These are phyloP conservation scores for Clarias laeviceps DNA, from an alignment of 2,797 vertebrate genomes.

Conservation along the genomic window DNA sequence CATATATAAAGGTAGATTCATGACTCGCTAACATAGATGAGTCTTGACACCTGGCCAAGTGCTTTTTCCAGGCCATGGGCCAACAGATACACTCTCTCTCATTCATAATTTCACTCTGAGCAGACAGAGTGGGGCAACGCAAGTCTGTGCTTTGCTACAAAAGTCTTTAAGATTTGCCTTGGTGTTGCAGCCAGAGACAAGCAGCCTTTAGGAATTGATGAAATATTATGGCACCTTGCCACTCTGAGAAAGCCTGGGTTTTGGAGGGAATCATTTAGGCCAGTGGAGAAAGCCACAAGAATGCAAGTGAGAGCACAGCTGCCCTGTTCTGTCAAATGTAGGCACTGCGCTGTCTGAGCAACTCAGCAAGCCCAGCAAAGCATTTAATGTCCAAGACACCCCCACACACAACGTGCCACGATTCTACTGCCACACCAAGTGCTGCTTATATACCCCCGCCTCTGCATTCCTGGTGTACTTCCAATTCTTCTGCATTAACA, in stretches of 20 bases:
- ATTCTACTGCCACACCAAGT: conserved; percentile 34
- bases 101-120: conserved; percentile 63
- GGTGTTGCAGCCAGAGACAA: conserved; percentile 34
- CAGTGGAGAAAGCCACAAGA: conserved; percentile 66
- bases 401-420: conserved; percentile 57
- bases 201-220: conserved; percentile 24
- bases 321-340: conserved; percentile 71
- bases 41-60: conserved; percentile 51
- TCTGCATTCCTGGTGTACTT: conserved; percentile 22
- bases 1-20: conserved; percentile 45
- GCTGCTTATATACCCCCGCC: not conserved
- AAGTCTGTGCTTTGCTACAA: conserved; percentile 37
- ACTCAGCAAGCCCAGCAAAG: conserved; percentile 64
- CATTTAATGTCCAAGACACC: conserved; percentile 63
- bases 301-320: conserved; percentile 75
- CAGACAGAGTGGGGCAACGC: conserved; percentile 37
- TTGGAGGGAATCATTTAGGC: conserved; percentile 51
- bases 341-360: conserved; percentile 62
- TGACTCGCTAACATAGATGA: conserved; percentile 47
- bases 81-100: conserved; percentile 59
- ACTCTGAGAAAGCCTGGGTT: conserved; percentile 62
- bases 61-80: conserved; percentile 55
- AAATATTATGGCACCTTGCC: conserved; percentile 42
- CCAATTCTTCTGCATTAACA: not conserved
- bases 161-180: conserved; percentile 45